Percentiles rank a stretch among this genome's conserved stretches.
phyloP scores from a whole-genome alignment of 37 sponge, comb jelly and placozoan genomes.

The Axinella damicornis region DNA sequence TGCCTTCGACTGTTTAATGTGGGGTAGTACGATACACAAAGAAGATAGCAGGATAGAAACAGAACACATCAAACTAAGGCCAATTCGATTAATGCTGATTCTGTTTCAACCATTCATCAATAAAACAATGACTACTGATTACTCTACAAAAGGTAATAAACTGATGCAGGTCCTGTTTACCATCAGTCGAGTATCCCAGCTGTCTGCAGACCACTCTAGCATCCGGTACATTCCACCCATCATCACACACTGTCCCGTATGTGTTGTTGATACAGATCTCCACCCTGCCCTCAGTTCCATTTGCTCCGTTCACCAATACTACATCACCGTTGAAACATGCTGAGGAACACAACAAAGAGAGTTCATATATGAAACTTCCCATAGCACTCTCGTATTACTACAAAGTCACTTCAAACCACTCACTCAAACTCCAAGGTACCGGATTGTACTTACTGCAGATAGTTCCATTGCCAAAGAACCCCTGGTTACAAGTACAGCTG shows the following conservation, averaged over 20 bases:
- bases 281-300: constrained; percentile 22
- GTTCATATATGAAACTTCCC: constrained; percentile 33
- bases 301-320: constrained; percentile 26
- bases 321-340: constrained; percentile 50
- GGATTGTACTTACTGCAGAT: not conserved
- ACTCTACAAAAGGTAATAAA: no score
- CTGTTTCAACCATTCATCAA: no score
- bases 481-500: constrained; percentile 33
- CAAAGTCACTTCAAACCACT: not conserved
- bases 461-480: constrained; percentile 25
- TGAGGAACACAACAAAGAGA: not conserved
- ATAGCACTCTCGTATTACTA: constrained; percentile 32
- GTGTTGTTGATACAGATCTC: constrained; percentile 37
- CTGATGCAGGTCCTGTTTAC: not conserved
- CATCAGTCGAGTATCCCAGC: constrained; percentile 15
- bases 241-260: constrained; percentile 61
- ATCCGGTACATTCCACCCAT: constrained; percentile 41
- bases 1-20: no score
- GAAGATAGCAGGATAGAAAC: no score
- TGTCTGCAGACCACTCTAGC: constrained; percentile 47
- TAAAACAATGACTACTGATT: no score
- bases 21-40: no score
- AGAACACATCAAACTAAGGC: no score
- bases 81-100: no score
- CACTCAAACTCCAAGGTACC: not conserved